Evolutionary conservation across 2,888 invertebrate species (phyloP).

Genomic region (Melanargia galathea): DNA sequence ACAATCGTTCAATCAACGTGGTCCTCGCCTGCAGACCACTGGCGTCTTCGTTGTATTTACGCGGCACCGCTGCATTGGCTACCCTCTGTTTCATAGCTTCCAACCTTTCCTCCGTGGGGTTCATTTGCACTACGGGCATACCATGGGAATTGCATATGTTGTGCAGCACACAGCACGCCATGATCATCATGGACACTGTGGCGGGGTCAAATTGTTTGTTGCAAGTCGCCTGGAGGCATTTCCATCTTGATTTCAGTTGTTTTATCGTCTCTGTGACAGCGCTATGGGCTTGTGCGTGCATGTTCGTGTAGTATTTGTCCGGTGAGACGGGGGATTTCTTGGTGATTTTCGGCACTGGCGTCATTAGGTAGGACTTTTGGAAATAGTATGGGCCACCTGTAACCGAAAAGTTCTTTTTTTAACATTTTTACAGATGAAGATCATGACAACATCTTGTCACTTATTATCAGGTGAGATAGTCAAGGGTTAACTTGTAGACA

Average conservation of each 20-base stretch:
- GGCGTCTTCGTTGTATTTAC: conserved; percentile 60
- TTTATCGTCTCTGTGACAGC: conserved; percentile 64
- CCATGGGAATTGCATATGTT: conserved; percentile 64
- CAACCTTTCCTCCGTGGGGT: conserved; percentile 65
- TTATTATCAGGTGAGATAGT: too few species aligned
- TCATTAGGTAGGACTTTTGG: conserved; percentile 69
- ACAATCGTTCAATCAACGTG: conserved; percentile 59
- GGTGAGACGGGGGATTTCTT: conserved; percentile 73
- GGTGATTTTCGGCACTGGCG: conserved; percentile 70
- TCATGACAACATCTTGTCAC: too few species aligned
- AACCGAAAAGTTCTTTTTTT: conserved; percentile 32
- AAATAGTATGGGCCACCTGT: conserved; percentile 69
- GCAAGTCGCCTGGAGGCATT: conserved; percentile 70
- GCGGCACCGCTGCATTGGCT: conserved; percentile 65
- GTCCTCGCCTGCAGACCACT: conserved; percentile 56
- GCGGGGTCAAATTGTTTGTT: conserved; percentile 71
- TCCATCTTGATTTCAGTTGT: conserved; percentile 72
- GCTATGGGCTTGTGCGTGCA: conserved; percentile 60
- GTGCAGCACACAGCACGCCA: conserved; percentile 68
- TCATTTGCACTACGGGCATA: conserved; percentile 59
- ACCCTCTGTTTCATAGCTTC: conserved; percentile 75
- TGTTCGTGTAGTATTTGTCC: conserved; percentile 67
- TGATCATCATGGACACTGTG: conserved; percentile 63
- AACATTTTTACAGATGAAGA: too few species aligned
- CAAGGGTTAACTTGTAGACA: too few species aligned